Evolutionary conservation across 2,113 vertebrate genomes (phyloP).

Genomic region (Capra hircus): DNA sequence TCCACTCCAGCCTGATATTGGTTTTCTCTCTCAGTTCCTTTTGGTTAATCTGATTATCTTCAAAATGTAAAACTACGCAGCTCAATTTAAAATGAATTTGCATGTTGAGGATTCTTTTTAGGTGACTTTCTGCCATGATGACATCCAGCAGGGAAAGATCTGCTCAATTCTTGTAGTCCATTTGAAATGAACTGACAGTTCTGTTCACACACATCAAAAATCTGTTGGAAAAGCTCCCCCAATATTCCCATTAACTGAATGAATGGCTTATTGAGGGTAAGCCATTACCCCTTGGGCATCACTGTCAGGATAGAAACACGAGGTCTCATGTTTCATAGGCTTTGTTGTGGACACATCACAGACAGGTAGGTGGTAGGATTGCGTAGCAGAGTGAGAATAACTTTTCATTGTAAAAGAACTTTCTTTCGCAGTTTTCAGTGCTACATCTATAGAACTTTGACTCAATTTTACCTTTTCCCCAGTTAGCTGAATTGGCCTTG

Average conservation of each 20-base stretch:
- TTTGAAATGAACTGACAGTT: neutral
- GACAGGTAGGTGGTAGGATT: neutral
- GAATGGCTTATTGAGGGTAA: rapidly evolving
- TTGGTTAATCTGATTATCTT: neutral
- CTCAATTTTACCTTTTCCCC: neutral
- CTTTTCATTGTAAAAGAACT: neutral
- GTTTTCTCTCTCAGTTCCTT: conserved; percentile 1
- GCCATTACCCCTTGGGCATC: neutral
- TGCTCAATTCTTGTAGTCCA: neutral
- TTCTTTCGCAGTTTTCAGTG: neutral
- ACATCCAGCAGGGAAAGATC: neutral
- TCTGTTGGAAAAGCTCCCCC: neutral
- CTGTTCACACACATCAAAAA: neutral
- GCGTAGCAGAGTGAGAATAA: neutral
- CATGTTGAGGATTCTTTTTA: neutral
- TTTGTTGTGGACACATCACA: rapidly evolving
- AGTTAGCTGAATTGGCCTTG: rapidly evolving
- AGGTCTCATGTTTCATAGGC: rapidly evolving
- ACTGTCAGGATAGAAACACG: too few species aligned
- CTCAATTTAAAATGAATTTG: neutral
- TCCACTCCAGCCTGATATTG: neutral
- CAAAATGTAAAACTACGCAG: neutral
- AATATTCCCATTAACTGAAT: too few species aligned
- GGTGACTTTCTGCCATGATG: neutral
- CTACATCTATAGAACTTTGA: rapidly evolving